Evolutionary conservation across 2,113 vertebrate genomes (phyloP).

Genomic region (Neolamprologus fasciatus): DNA sequence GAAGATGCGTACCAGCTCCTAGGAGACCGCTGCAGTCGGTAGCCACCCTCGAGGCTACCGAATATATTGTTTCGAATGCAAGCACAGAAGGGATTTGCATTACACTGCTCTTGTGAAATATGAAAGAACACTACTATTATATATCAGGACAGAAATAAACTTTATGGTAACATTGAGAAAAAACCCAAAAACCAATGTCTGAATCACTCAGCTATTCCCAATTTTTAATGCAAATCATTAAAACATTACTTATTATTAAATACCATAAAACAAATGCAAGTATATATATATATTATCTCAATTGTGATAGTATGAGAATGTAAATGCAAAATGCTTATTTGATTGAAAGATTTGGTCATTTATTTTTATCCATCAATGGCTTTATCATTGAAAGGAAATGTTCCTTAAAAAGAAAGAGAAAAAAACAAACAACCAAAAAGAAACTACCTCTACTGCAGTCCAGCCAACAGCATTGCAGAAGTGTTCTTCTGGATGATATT

Average conservation of each 20-base stretch:
- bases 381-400: background rate
- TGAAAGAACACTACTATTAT: background rate
- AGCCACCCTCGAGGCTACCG: constrained; percentile 31
- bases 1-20: constrained; percentile 42
- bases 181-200: background rate
- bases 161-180: background rate
- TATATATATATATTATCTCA: background rate
- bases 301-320: background rate
- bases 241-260: background rate
- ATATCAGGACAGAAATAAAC: background rate
- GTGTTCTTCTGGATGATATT: background rate
- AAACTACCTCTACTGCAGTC: background rate
- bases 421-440: background rate
- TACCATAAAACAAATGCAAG: background rate
- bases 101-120: constrained; percentile 24
- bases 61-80: constrained; percentile 46
- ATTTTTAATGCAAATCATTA: background rate
- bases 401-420: background rate
- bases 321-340: background rate
- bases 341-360: background rate
- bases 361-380: background rate
- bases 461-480: background rate
- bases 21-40: constrained; percentile 21
- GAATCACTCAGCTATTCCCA: background rate
- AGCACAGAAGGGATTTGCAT: constrained; percentile 36